Conservation (phyloP, 2,888 invertebrate genomes). For the Camponotus fellah region DNA sequence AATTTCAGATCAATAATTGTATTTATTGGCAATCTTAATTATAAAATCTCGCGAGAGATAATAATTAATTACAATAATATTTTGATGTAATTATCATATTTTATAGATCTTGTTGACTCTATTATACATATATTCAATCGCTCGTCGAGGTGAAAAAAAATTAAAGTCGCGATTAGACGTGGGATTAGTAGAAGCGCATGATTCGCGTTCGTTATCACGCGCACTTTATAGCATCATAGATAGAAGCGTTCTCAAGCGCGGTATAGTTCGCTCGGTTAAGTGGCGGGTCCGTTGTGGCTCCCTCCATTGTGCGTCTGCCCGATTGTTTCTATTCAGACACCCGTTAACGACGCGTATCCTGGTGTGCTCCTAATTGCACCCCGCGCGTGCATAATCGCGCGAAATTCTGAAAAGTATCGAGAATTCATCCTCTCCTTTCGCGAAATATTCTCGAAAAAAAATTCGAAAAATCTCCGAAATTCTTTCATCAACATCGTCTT, state of each 20-base stretch:
- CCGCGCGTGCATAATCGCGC: slow-evolving; percentile 48
- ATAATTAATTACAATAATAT: neutral
- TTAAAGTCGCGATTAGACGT: slow-evolving; percentile 3
- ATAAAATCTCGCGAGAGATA: neutral
- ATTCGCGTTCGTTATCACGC: slow-evolving; percentile 11
- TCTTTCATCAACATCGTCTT: neutral
- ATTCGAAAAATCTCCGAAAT: neutral
- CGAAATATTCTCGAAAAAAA: neutral
- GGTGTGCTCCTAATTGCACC: slow-evolving; percentile 69
- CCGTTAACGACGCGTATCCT: slow-evolving; percentile 72
- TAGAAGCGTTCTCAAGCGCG: slow-evolving; percentile 59
- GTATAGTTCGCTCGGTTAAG: slow-evolving; percentile 66
- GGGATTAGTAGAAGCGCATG: neutral
- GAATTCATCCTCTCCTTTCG: neutral
- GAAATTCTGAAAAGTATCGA: slow-evolving; percentile 7
- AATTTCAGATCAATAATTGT: neutral
- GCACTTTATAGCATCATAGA: slow-evolving; percentile 62
- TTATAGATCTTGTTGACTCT: neutral
- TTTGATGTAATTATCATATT: neutral
- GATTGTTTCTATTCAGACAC: slow-evolving; percentile 73
- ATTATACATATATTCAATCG: neutral
- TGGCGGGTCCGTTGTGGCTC: slow-evolving; percentile 73
- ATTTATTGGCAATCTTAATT: neutral
- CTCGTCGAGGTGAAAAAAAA: neutral
- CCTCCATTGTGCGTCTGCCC: slow-evolving; percentile 67